Evolutionary conservation across 2,113 vertebrate genomes (phyloP).

Genomic region (Sciurus niger): DNA sequence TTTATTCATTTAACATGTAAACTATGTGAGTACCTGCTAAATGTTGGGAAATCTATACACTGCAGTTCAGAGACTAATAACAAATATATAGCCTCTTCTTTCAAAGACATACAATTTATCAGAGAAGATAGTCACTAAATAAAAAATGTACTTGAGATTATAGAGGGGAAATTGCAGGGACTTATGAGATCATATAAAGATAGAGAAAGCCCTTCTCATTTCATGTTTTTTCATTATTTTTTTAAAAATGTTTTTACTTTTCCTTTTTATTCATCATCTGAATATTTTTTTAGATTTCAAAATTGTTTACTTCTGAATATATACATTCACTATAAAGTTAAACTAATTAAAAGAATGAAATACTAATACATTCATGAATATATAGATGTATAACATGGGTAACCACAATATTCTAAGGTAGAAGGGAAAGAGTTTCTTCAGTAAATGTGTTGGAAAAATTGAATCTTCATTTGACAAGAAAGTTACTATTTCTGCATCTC

Average conservation of each 20-base stretch:
- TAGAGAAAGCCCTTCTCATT: not conserved
- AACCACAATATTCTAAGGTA: not conserved
- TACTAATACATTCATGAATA: not conserved
- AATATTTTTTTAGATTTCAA: not conserved
- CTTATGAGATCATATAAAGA: not conserved
- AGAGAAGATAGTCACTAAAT: not conserved
- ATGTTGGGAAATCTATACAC: not conserved
- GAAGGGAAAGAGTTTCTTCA: conserved; percentile 14
- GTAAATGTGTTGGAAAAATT: not conserved
- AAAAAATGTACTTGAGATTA: not conserved
- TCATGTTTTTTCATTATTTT: not conserved
- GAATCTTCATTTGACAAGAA: not conserved
- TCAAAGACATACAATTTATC: not conserved
- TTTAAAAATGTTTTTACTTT: not conserved
- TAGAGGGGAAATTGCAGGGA: not conserved
- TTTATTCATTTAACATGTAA: not conserved
- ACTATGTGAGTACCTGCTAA: not conserved
- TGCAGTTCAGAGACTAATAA: not conserved
- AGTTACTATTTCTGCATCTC: not conserved
- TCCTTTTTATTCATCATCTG: not conserved
- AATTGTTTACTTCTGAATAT: not conserved
- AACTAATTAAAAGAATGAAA: not conserved
- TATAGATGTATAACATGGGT: not conserved
- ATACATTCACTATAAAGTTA: not conserved
- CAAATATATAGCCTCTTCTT: not conserved